Base-by-base conservation (phyloP, 2,888 invertebrate species). In the Pogonocherus hispidulus region DNA sequence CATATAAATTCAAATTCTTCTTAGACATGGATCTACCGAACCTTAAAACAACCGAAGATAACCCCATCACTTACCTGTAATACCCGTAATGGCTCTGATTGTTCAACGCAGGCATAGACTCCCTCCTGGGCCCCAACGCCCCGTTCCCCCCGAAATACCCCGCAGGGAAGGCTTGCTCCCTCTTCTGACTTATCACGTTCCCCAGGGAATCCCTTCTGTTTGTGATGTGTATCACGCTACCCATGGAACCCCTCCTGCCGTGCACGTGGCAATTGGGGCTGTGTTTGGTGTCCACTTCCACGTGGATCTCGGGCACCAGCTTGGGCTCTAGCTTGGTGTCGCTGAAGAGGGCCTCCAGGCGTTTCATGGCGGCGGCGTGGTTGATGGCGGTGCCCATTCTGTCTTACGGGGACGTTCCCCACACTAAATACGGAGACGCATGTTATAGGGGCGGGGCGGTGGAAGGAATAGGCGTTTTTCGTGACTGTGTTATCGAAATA, bases 191-290 rank as follows among this genome's bases (percentile, higher is more conserved):
- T 4, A 80, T 69, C 3, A 81, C 76, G 69, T 80, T 83, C 22
- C 89, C 89, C 71, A 89, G 80, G 4, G 91, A 90, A 66, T 90
- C 90, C 47, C 90, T 87, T 66, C 91, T 87, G 83, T 88, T 88
- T 82, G 85, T 79, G 2, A 79, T 69, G 63, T 82, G 81, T 16
- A 80, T 62, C 32, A 88, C 87, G 71, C 89, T 91, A 69, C 90
- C 89, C 69, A 89, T 82, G 60, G 89, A 90, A 9, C 90, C 90
- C 16, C 90, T 87, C 44, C 87, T 69, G 69, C 92, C 92, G 83
- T 93, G 93, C 35, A 93, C 91, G 79, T 93, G 92, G 82, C 93
- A 94, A 71, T 90, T 90, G 71, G 87, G 87, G 83, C 91, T 91
- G 55, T 89, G 86, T 78, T 88, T 88, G 44, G 88, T 88, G 82